A percentile compares a stretch with the other conserved stretches of the same genome.
Conservation (phyloP, 1,140 invertebrate species). For the Nasonia longicornis region DNA sequence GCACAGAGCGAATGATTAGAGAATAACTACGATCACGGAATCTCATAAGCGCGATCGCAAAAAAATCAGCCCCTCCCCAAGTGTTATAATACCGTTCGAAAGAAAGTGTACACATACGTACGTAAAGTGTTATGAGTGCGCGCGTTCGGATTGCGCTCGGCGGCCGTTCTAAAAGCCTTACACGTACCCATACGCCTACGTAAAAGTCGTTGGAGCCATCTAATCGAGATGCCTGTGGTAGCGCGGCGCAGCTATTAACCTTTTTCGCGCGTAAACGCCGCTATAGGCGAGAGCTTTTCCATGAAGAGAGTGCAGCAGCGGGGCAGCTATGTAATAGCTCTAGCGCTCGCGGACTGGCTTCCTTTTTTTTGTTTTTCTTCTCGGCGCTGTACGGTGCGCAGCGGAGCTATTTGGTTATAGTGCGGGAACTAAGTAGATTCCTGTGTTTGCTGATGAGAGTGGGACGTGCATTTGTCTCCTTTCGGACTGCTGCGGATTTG, state of each 20-base stretch:
- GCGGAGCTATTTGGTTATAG: neutral
- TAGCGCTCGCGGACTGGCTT: neutral
- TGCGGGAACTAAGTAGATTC: conserved; percentile 15
- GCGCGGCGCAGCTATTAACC: conserved; percentile 28
- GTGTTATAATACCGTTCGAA: neutral
- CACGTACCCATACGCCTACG: neutral
- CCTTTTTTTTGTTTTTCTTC: neutral
- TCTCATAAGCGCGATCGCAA: neutral
- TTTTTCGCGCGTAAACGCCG: conserved; percentile 5
- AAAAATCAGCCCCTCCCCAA: neutral
- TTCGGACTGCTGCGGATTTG: too few relatives aligned
- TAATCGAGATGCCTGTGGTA: conserved; percentile 27
- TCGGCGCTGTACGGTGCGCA: too few relatives aligned
- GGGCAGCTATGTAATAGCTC: neutral
- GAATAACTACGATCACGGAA: too few relatives aligned
- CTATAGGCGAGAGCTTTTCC: neutral
- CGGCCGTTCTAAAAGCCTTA: neutral
- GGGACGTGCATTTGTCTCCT: too few relatives aligned
- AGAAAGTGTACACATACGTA: neutral
- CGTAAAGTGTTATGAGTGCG: conserved; percentile 20
- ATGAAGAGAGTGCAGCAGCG: neutral
- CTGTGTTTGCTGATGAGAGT: conserved; percentile 1
- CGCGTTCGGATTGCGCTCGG: neutral
- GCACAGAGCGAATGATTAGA: too few relatives aligned
- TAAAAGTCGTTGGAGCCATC: conserved; percentile 4